Percentiles rank a stretch among this genome's conserved stretches.
These are phyloP conservation scores for Ctenomys sociabilis DNA, from an alignment of 2,113 vertebrate species.

Conservation along the genomic window DNA sequence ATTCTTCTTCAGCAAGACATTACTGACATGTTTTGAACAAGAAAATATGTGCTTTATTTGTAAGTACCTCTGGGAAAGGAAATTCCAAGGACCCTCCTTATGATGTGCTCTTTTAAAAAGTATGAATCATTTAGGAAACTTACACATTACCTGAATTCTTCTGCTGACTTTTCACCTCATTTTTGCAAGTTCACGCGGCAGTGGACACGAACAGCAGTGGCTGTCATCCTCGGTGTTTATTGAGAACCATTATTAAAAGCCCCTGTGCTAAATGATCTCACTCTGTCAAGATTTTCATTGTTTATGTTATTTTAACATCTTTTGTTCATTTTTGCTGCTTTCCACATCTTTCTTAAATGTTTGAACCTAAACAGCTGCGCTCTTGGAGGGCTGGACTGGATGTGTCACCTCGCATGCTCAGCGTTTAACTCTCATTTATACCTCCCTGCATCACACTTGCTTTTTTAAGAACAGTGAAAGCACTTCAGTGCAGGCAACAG, in stretches of 20 bases:
- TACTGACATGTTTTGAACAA: conserved; percentile 37
- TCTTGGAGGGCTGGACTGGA: neutral
- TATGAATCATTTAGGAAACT: neutral
- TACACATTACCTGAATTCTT: conserved; percentile 7
- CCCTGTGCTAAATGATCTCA: neutral
- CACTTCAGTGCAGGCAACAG: neutral
- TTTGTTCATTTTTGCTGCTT: conserved; percentile 54
- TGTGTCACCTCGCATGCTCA: neutral
- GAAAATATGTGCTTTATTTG: conserved; percentile 43
- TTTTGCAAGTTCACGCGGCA: neutral
- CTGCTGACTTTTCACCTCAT: conserved; percentile 3
- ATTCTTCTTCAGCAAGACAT: conserved; percentile 15
- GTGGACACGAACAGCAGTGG: conserved; percentile 1
- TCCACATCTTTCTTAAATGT: conserved; percentile 31
- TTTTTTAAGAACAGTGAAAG: conserved; percentile 56
- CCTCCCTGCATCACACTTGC: neutral
- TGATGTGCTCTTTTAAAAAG: conserved; percentile 50
- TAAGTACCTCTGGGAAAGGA: conserved; percentile 49
- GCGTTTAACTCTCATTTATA: conserved; percentile 27
- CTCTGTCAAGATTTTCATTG: conserved; percentile 41
- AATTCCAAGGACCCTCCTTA: conserved; percentile 20
- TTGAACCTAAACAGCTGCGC: conserved; percentile 10
- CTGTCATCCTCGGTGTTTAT: neutral
- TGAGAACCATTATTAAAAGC: conserved; percentile 23
- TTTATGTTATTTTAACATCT: conserved; percentile 26